A percentile compares a stretch with the other conserved stretches of the same genome.
These are phyloP conservation scores for Dendrophyllia cribrosa DNA, from an alignment of 64 coral and sea anemone genomes.

Conservation along the genomic window DNA sequence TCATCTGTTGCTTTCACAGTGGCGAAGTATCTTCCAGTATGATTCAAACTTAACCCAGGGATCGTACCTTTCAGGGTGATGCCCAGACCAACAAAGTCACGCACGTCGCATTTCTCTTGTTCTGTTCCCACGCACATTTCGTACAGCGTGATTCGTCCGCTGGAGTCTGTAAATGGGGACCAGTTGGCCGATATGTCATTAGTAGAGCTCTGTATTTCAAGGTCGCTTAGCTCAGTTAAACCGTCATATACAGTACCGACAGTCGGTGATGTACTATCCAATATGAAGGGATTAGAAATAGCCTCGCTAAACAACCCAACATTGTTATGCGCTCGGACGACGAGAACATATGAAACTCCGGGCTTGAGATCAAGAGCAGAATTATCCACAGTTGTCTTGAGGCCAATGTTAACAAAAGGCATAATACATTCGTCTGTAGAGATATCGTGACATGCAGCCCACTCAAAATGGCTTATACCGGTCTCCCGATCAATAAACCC, in stretches of 20 bases:
- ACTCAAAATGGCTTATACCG: slow-evolving; percentile 63
- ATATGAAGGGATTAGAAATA: slow-evolving; percentile 55
- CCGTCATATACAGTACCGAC: slow-evolving; percentile 63
- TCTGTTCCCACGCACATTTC: slow-evolving; percentile 74
- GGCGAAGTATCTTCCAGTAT: slow-evolving; percentile 71
- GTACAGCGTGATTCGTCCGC: slow-evolving; percentile 43
- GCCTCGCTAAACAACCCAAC: slow-evolving; percentile 47
- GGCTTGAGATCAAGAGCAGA: slow-evolving; percentile 53
- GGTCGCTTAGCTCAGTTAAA: slow-evolving; percentile 4
- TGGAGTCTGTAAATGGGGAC: slow-evolving; percentile 62
- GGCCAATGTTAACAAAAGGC: slow-evolving; percentile 65
- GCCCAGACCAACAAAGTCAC: slow-evolving; percentile 26
- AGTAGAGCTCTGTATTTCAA: slow-evolving; percentile 44
- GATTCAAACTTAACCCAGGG: slow-evolving; percentile 74
- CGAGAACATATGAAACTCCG: slow-evolving; percentile 58
- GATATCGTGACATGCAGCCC: slow-evolving; percentile 39
- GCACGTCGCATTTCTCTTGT: slow-evolving; percentile 56
- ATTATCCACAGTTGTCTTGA: slow-evolving; percentile 24
- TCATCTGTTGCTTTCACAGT: slow-evolving; percentile 87
- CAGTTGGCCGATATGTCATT: slow-evolving; percentile 73
- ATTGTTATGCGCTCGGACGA: slow-evolving; percentile 70
- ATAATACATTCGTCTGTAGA: slow-evolving; percentile 43
- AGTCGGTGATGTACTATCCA: slow-evolving; percentile 22
- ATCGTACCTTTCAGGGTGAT: slow-evolving; percentile 44
- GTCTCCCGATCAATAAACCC: slow-evolving; percentile 74